phyloP scores from a whole-genome alignment of 2,113 vertebrate species.

The Vulpes lagopus region DNA sequence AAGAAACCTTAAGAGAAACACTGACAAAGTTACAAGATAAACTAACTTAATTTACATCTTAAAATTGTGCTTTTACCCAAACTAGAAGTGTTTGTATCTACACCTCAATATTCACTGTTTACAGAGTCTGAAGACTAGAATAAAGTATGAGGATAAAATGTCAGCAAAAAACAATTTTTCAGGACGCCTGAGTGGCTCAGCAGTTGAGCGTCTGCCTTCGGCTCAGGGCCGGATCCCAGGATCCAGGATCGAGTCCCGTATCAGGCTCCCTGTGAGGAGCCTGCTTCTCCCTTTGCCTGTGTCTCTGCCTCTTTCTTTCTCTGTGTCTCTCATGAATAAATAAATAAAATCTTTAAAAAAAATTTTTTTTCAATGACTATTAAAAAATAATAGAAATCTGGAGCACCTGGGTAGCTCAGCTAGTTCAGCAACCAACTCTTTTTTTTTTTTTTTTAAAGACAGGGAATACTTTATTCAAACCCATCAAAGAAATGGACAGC shows the following conservation, averaged over 20 bases:
- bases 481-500: too few species aligned
- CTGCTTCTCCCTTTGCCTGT: too few species aligned
- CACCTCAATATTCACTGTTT: not conserved
- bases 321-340: too few species aligned
- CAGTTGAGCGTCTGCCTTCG: too few species aligned
- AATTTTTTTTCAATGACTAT: not conserved
- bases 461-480: too few species aligned
- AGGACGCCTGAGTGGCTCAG: not conserved
- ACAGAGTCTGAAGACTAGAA: slow-evolving; percentile 41
- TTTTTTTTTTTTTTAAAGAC: too few species aligned
- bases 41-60: slow-evolving; percentile 40
- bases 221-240: too few species aligned
- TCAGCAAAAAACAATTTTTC: slow-evolving; percentile 41
- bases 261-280: too few species aligned
- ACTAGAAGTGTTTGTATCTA: slow-evolving; percentile 2
- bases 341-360: too few species aligned
- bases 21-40: slow-evolving; percentile 44
- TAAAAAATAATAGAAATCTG: slow-evolving; percentile 26
- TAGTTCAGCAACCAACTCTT: too few species aligned
- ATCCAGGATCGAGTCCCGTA: too few species aligned
- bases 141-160: slow-evolving; percentile 35
- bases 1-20: slow-evolving; percentile 55
- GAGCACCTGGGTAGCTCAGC: not conserved
- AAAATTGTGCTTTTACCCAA: slow-evolving; percentile 38
- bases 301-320: too few species aligned